phyloP scores from a whole-genome alignment of 2,888 invertebrate genomes.

The Tenthredo scrophulariae region DNA sequence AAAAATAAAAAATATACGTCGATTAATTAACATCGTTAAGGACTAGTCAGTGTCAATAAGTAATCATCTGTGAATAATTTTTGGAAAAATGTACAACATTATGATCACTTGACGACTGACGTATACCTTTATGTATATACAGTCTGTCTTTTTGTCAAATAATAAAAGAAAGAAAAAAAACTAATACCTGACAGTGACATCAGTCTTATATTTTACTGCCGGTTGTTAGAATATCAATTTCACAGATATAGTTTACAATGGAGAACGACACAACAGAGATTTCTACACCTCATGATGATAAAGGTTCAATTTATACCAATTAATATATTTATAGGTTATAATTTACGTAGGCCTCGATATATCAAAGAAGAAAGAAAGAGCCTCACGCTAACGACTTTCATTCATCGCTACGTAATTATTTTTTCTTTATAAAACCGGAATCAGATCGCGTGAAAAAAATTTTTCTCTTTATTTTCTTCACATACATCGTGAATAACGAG shows the following conservation, averaged over 20 bases:
- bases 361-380: neutral
- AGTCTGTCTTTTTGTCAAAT: slow-evolving; percentile 8
- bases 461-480: neutral
- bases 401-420: no score
- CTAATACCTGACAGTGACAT: neutral
- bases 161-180: neutral
- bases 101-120: slow-evolving; percentile 44
- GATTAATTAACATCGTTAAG: neutral
- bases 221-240: neutral
- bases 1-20: neutral
- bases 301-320: slow-evolving; percentile 62
- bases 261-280: slow-evolving; percentile 66
- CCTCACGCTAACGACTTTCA: no score
- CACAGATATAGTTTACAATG: slow-evolving; percentile 60
- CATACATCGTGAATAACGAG: neutral
- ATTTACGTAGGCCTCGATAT: neutral
- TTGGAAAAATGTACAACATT: slow-evolving; percentile 6
- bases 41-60: neutral
- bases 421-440: no score
- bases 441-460: neutral
- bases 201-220: neutral
- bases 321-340: slow-evolving; percentile 5
- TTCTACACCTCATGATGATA: slow-evolving; percentile 60
- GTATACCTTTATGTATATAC: neutral
- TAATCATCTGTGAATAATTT: neutral